A percentile compares a stretch with the other conserved stretches of the same genome.
These are phyloP conservation scores for Hormaphis cornu DNA, from an alignment of 1,140 invertebrate species.

Conservation along the genomic window DNA sequence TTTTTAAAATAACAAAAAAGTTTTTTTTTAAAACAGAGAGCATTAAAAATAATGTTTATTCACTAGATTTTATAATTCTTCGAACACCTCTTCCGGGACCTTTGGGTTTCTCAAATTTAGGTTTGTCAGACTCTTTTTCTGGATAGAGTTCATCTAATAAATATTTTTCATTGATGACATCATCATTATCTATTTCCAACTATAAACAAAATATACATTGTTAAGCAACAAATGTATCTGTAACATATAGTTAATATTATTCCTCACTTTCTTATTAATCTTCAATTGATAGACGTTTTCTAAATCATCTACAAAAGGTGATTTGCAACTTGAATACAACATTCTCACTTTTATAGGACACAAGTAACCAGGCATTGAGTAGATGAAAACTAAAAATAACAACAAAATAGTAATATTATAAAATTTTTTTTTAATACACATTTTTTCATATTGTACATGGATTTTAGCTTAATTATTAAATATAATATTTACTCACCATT, in stretches of 20 bases:
- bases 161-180: conserved; percentile 80
- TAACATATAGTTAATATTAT: background rate
- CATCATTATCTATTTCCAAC: conserved; percentile 84
- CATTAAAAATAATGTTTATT: conserved; percentile 11
- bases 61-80: conserved; percentile 67
- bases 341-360: conserved; percentile 93
- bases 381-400: conserved; percentile 80
- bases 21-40: background rate
- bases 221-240: background rate
- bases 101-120: conserved; percentile 90
- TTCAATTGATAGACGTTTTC: conserved; percentile 55
- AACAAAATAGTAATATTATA: conserved; percentile 30
- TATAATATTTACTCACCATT: too few species aligned
- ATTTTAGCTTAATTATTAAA: too few species aligned
- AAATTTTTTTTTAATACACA: too few species aligned
- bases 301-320: conserved; percentile 69
- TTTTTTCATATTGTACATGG: too few species aligned
- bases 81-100: conserved; percentile 84
- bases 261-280: conserved; percentile 74
- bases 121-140: conserved; percentile 76
- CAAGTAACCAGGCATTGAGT: conserved; percentile 91
- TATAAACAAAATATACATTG: conserved; percentile 45
- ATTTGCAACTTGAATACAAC: conserved; percentile 95
- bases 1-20: background rate
- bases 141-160: conserved; percentile 91